These are phyloP conservation scores for Setophaga kirtlandii DNA, from an alignment of 2,113 vertebrate genomes.

Conservation along the genomic window DNA sequence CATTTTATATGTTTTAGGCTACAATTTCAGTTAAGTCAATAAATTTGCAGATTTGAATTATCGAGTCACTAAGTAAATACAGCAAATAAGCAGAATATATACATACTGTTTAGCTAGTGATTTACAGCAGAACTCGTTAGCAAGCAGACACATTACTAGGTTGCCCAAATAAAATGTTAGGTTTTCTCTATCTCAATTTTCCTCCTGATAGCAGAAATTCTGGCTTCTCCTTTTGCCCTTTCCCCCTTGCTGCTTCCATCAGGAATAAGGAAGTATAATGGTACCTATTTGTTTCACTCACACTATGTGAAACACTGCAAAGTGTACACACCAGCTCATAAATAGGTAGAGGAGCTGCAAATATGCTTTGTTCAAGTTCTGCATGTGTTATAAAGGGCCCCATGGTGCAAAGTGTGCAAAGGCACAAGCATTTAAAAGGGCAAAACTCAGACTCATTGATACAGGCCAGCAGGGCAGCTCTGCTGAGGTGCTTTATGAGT, in stretches of 20 bases:
- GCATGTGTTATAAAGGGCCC: background rate
- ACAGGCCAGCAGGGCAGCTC: background rate
- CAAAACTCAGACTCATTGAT: background rate
- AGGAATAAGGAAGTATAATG: background rate
- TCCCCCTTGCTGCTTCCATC: background rate
- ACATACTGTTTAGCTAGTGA: background rate
- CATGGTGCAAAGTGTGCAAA: background rate
- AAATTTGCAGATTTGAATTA: background rate
- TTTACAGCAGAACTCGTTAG: background rate
- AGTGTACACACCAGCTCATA: background rate
- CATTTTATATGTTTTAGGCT: background rate
- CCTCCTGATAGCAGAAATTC: background rate
- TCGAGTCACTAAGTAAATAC: background rate
- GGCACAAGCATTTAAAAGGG: background rate
- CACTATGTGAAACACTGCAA: background rate
- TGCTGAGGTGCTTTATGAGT: background rate
- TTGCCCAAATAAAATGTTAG: background rate
- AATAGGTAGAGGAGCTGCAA: background rate
- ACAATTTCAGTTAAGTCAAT: background rate
- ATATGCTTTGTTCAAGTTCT: background rate
- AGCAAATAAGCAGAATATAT: background rate
- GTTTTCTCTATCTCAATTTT: background rate
- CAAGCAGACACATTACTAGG: background rate
- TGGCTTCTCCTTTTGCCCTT: background rate
- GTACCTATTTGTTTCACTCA: background rate